Conservation (phyloP, 2,888 invertebrate species). For the Rhamnusium bicolor region DNA sequence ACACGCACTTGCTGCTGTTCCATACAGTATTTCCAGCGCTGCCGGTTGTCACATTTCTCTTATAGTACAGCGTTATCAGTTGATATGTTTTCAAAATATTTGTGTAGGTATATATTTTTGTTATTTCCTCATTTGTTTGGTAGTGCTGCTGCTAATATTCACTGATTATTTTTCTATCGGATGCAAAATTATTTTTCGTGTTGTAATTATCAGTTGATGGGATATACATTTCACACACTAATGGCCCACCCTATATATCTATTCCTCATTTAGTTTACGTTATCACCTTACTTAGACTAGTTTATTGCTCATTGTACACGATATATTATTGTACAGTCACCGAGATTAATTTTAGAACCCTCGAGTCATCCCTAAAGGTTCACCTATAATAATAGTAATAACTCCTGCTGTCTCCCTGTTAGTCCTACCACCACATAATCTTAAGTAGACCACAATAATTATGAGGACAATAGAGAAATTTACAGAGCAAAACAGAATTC, state of each 20-base stretch:
- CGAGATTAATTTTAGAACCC: constrained; percentile 18
- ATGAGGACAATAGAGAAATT: constrained; percentile 5
- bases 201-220: too few relatives aligned
- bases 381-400: constrained; percentile 14
- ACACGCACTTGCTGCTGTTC: too few relatives aligned
- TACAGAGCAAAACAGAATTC: constrained; percentile 11
- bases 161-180: too few relatives aligned
- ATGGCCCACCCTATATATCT: neutral
- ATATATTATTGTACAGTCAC: neutral
- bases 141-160: too few relatives aligned
- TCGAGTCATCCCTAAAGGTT: neutral
- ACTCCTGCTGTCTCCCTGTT: neutral
- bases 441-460: constrained; percentile 13
- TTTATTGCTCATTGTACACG: neutral
- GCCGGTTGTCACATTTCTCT: too few relatives aligned
- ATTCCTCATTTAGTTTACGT: neutral
- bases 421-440: constrained; percentile 10
- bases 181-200: too few relatives aligned
- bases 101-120: too few relatives aligned
- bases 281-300: neutral
- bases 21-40: too few relatives aligned
- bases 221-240: too few relatives aligned
- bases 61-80: too few relatives aligned
- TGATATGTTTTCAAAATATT: too few relatives aligned
- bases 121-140: too few relatives aligned